These are phyloP conservation scores for Quiscalus mexicanus DNA, from an alignment of 2,113 vertebrate species.

Conservation along the genomic window DNA sequence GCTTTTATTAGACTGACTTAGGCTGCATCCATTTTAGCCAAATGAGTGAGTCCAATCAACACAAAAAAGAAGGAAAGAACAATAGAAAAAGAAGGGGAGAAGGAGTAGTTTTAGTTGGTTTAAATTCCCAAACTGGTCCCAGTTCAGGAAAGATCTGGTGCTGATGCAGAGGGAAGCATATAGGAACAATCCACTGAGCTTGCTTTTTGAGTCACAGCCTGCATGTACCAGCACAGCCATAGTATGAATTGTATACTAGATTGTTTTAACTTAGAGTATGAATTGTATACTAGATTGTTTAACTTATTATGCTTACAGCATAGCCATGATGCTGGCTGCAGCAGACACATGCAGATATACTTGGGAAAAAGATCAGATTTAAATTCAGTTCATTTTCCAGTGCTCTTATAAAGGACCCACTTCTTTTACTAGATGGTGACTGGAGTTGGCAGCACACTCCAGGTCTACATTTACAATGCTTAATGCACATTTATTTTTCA, in stretches of 20 bases:
- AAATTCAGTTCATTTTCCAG: neutral
- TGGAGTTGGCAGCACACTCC: neutral
- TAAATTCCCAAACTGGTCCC: neutral
- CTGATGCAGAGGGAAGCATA: neutral
- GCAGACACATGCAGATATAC: neutral
- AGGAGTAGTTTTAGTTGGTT: neutral
- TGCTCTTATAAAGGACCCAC: neutral
- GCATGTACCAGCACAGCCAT: rapidly evolving
- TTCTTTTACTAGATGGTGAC: neutral
- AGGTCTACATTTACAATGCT: neutral
- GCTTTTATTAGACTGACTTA: neutral
- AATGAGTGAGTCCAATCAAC: neutral
- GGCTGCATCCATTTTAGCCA: rapidly evolving
- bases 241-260: neutral
- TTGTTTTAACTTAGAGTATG: neutral
- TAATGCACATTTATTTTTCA: neutral
- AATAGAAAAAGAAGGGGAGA: rapidly evolving
- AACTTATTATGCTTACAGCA: neutral
- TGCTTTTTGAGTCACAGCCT: neutral
- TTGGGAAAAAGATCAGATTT: neutral
- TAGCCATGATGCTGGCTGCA: rapidly evolving
- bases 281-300: neutral
- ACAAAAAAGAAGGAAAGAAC: neutral
- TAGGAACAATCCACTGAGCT: neutral
- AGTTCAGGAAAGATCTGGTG: neutral